Evolutionary conservation across 2,888 invertebrate species (phyloP).

Genomic region (Luperina nickerlii): DNA sequence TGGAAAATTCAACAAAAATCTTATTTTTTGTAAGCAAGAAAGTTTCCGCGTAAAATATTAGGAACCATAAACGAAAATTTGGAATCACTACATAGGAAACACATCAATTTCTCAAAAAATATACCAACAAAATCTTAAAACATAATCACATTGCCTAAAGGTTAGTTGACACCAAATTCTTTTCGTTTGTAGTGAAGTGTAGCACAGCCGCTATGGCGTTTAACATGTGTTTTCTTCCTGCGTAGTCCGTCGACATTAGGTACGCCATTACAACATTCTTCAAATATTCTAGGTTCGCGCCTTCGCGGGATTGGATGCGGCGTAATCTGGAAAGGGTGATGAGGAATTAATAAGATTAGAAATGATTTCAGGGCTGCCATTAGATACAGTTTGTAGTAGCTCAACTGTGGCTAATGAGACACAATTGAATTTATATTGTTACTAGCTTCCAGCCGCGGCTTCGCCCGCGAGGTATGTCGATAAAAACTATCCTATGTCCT

Average conservation of each 20-base stretch:
- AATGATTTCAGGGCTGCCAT: not conserved
- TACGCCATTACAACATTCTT: slow-evolving; percentile 97
- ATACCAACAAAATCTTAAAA: not conserved
- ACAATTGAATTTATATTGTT: too few species aligned
- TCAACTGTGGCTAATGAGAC: too few species aligned
- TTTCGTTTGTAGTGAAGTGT: slow-evolving; percentile 94
- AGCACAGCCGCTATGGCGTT: slow-evolving; percentile 97
- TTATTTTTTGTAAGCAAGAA: not conserved
- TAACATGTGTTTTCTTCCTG: slow-evolving; percentile 94
- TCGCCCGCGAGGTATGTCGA: too few species aligned
- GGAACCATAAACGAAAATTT: not conserved
- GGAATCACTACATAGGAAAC: slow-evolving; percentile 12
- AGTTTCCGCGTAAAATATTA: not conserved
- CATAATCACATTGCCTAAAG: slow-evolving; percentile 58
- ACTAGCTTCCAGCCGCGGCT: too few species aligned
- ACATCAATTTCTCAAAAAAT: not conserved
- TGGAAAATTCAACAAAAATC: not conserved
- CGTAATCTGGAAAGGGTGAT: slow-evolving; percentile 87
- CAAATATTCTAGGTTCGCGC: slow-evolving; percentile 96
- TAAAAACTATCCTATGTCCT: too few species aligned
- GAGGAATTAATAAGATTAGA: not conserved
- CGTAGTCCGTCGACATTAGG: slow-evolving; percentile 92
- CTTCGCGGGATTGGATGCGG: slow-evolving; percentile 94
- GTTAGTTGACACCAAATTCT: slow-evolving; percentile 82
- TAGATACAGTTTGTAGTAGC: too few species aligned